phyloP scores from a whole-genome alignment of 2,888 invertebrate species.

The Idaea dimidiata region DNA sequence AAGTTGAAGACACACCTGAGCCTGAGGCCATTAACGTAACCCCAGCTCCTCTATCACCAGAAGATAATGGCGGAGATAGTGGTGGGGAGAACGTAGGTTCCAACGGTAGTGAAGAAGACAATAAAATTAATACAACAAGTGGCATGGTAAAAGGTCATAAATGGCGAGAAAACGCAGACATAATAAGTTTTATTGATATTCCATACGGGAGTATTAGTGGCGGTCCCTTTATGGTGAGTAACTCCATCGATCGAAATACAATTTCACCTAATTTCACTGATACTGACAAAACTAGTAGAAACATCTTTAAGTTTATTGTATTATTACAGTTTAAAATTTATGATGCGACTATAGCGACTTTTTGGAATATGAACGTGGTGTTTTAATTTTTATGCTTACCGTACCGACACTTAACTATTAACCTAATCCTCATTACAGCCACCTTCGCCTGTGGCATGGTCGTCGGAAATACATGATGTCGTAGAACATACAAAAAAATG shows the following conservation, averaged over 20 bases:
- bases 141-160: conserved; percentile 46
- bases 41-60: not conserved
- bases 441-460: conserved; percentile 33
- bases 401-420: not conserved
- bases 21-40: not conserved
- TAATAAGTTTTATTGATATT: conserved; percentile 53
- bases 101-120: conserved; percentile 1
- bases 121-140: conserved; percentile 39
- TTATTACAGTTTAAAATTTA: too few relatives aligned
- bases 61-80: not conserved
- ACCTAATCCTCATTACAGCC: conserved; percentile 40
- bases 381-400: too few relatives aligned
- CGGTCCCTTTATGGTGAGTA: conserved; percentile 46
- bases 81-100: not conserved
- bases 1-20: not conserved
- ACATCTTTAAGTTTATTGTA: too few relatives aligned
- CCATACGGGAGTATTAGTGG: conserved; percentile 50
- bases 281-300: too few relatives aligned
- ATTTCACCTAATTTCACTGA: too few relatives aligned
- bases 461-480: conserved; percentile 37
- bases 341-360: too few relatives aligned
- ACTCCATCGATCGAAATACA: not conserved
- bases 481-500: conserved; percentile 46
- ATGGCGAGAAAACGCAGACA: conserved; percentile 34
- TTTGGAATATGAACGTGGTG: too few relatives aligned